A percentile compares a stretch with the other conserved stretches of the same genome.
These are phyloP conservation scores for Mus minutoides DNA, from an alignment of 2,797 vertebrate species.

Conservation along the genomic window DNA sequence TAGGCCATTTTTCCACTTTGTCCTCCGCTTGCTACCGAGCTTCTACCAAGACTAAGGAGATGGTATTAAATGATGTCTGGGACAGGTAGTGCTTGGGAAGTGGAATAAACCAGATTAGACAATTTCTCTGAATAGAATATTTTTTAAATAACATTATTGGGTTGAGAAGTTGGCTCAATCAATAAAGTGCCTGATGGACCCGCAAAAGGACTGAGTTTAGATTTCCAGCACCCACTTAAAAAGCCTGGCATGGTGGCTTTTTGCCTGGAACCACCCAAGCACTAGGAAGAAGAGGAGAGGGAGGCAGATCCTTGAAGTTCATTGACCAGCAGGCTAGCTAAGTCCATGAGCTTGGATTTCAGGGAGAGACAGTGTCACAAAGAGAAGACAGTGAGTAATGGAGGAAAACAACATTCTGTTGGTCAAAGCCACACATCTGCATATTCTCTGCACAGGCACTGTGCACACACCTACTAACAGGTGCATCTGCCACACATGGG, in stretches of 20 bases:
- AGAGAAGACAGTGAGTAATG: not conserved
- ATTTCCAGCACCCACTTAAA: not conserved
- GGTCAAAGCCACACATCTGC: not conserved
- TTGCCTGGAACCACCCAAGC: not conserved
- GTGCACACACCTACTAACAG: not conserved
- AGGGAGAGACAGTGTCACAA: not conserved
- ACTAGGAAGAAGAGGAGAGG: not conserved
- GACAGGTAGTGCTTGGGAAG: rapidly evolving
- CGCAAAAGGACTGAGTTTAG: not conserved
- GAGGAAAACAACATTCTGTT: not conserved
- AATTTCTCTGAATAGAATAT: not conserved
- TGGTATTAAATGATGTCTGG: slow-evolving; percentile 23
- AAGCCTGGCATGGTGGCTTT: not conserved
- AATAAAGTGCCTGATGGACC: not conserved
- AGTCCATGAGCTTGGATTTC: not conserved
- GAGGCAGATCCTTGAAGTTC: too few relatives aligned
- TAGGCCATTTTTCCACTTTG: not conserved
- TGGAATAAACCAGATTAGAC: not conserved
- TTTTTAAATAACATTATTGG: slow-evolving; percentile 16
- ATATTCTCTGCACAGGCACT: not conserved
- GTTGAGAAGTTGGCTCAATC: not conserved
- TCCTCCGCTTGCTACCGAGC: not conserved
- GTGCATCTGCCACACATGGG: not conserved
- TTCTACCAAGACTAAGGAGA: not conserved
- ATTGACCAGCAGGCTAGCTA: not conserved